Evolutionary conservation across 2,888 invertebrate species (phyloP), one percentile per base, ranked within the genome.

Genomic region (Lasioglossum figueresi): DNA sequence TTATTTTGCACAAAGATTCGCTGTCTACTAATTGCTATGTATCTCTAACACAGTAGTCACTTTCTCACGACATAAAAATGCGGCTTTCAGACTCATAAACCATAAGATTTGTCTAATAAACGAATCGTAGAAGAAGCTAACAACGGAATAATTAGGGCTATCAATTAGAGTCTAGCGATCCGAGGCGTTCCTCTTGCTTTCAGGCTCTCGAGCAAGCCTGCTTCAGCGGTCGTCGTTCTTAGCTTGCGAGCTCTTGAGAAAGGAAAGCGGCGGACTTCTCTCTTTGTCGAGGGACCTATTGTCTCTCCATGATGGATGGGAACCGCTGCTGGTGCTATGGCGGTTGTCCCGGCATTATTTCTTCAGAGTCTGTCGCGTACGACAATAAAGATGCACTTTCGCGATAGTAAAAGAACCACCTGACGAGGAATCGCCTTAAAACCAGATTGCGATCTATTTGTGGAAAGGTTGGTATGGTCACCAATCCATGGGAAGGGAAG

Each of bases 241-340:
- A 34, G 37, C 27, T 75, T 12, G 56, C 74, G 79, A 74, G 71
- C 84, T 88, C 89, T 84, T 92, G 92, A 92, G 92, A 92, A 92
- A 91, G 91, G 92, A 92, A 92, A 92, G 92, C 92, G 88, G 72
- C 81, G 84, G 74, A 81, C 90, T 88, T 88, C 81, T 91, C 85
- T 88, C 86, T 89, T 92, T 87, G 90, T 89, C 87, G 81, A 84
- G 79, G 76, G 68, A 72, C 34, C 90, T 83, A 92, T 92, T 92
- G 92, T 92, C 89, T 87, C 83, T 56, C 59, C 68, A 79, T 81
- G 88, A 91, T 84, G 84, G 90, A 88, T 91, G 91, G 90, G 92
- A 91, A 91, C 87, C 82, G 74, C 83, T 88, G 71, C 70, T 77
- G 70, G 68, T 63, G 48, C 79, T 80, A 59, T 43, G 70, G 83